phyloP scores from a whole-genome alignment of 2,888 invertebrate species.

The Charanyca ferruginea region DNA sequence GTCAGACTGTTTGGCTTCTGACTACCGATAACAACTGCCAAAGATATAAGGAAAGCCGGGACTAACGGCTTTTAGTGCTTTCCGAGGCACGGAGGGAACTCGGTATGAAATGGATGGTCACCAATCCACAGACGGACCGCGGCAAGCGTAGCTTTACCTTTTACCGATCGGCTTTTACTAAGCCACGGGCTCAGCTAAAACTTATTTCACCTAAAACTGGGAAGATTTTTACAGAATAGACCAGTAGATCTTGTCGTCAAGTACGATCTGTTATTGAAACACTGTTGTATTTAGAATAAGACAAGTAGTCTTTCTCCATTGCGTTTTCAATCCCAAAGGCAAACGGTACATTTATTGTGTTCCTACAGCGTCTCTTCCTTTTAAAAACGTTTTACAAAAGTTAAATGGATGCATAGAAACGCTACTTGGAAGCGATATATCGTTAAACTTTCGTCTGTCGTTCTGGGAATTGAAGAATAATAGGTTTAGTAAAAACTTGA shows the following conservation, averaged over 20 bases:
- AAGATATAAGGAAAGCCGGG: no score
- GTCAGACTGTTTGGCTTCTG: no score
- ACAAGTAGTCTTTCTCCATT: slow-evolving; percentile 17
- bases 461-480: slow-evolving; percentile 32
- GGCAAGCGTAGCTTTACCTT: no score
- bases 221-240: no score
- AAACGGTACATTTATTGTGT: slow-evolving; percentile 24
- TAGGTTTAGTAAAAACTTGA: neutral
- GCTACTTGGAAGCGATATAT: neutral
- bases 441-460: neutral
- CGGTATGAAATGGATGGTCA: no score
- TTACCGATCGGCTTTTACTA: no score
- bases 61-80: no score
- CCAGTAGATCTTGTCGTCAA: neutral
- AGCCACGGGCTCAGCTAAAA: no score
- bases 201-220: no score
- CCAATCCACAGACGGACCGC: no score
- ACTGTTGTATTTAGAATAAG: slow-evolving; percentile 35
- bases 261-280: slow-evolving; percentile 34
- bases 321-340: slow-evolving; percentile 42
- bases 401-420: slow-evolving; percentile 39
- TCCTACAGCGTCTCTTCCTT: slow-evolving; percentile 7
- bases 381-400: slow-evolving; percentile 34
- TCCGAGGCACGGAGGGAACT: no score
- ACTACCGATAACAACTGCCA: no score